Evolutionary conservation across 2,113 vertebrate genomes (phyloP).

Genomic region (Forbesichthys agassizii): DNA sequence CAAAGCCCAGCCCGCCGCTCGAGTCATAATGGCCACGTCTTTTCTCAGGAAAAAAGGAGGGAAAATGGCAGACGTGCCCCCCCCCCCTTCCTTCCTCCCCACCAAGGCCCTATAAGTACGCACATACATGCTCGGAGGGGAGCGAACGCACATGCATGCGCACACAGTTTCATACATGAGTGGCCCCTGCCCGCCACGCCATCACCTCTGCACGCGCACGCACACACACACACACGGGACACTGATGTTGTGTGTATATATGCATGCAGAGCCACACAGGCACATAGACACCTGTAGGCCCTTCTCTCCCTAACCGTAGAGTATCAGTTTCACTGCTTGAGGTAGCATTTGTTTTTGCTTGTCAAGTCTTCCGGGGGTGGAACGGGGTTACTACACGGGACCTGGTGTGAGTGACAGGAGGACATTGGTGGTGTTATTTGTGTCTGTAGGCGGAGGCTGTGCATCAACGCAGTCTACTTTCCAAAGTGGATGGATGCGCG

Average conservation of each 20-base stretch:
- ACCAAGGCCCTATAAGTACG: constrained; percentile 9
- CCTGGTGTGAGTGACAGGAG: constrained; percentile 26
- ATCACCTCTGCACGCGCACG: not conserved
- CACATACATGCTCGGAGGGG: constrained; percentile 5
- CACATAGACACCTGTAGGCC: constrained; percentile 47
- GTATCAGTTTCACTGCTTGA: constrained; percentile 57
- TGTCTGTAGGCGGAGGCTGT: too few relatives aligned
- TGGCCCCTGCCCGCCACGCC: too few relatives aligned
- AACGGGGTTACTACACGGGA: not conserved
- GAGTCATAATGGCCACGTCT: constrained; percentile 52
- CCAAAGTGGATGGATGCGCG: not conserved
- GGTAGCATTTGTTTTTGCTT: constrained; percentile 46
- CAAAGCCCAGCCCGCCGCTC: constrained; percentile 43
- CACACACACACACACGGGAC: not conserved
- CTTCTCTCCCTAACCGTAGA: constrained; percentile 19
- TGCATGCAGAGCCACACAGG: constrained; percentile 13
- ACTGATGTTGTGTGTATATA: not conserved
- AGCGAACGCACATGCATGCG: not conserved
- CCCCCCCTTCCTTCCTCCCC: not conserved
- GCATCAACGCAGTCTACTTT: too few relatives aligned
- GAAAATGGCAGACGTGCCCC: constrained; percentile 24
- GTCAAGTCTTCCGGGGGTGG: constrained; percentile 19
- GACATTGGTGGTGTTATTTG: constrained; percentile 5
- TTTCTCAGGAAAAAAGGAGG: constrained; percentile 39
- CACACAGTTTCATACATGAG: not conserved